These are phyloP conservation scores for Brachynemurus nebulosus DNA, from an alignment of 2,888 invertebrate species.

Conservation along the genomic window DNA sequence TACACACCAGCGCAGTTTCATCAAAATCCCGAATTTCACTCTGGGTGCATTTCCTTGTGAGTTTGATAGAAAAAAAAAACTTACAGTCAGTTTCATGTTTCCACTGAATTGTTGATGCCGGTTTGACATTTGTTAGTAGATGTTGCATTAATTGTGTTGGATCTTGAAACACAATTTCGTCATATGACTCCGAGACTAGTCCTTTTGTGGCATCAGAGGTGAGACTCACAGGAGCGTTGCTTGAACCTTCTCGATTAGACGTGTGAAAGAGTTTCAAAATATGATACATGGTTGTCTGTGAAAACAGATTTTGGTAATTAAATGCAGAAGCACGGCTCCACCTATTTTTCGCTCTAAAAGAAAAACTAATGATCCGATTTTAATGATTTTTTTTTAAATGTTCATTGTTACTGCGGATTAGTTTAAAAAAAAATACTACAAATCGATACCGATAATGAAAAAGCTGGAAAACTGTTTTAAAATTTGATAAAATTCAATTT, in stretches of 20 bases:
- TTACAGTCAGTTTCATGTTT: conserved; percentile 83
- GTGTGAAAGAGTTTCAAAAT: conserved; percentile 89
- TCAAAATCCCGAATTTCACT: no score
- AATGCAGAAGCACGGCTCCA: background rate
- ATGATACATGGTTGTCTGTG: conserved; percentile 86
- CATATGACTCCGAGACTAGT: conserved; percentile 85
- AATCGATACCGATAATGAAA: no score
- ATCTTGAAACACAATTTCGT: conserved; percentile 90
- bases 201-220: conserved; percentile 49
- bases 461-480: no score
- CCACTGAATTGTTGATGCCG: conserved; percentile 52
- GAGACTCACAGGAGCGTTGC: conserved; percentile 24
- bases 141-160: conserved; percentile 86
- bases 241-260: conserved; percentile 33
- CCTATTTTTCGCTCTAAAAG: no score
- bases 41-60: no score
- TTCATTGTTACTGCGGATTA: no score
- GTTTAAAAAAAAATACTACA: no score
- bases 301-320: conserved; percentile 20
- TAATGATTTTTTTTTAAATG: no score
- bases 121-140: conserved; percentile 61
- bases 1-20: no score
- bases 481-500: no score
- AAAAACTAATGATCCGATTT: no score
- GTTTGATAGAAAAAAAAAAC: conserved; percentile 23